Conservation (phyloP, 2,797 vertebrate species). For the Intellagama lesueurii region DNA sequence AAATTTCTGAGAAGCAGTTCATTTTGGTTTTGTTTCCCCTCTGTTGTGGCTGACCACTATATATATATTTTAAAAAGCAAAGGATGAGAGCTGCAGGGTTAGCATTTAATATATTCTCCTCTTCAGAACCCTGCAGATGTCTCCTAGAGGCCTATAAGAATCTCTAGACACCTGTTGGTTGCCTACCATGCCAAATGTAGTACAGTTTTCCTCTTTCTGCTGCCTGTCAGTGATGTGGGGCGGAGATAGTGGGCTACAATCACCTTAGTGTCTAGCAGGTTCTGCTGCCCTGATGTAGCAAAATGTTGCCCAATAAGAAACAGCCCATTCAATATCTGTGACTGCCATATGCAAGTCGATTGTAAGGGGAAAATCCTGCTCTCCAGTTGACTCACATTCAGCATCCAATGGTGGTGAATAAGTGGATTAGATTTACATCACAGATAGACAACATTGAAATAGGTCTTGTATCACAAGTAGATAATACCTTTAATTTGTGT, state of each 20-base stretch:
- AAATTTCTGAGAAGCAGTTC: slow-evolving; percentile 53
- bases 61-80: background rate
- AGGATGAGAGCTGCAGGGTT: background rate
- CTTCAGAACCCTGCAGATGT: background rate
- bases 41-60: slow-evolving; percentile 20
- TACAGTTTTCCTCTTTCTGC: background rate
- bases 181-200: background rate
- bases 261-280: background rate
- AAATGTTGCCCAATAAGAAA: background rate
- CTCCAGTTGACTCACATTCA: background rate
- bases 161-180: background rate
- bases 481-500: background rate
- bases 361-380: background rate
- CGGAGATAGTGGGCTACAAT: background rate
- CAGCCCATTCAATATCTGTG: background rate
- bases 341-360: background rate
- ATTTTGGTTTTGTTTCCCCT: slow-evolving; percentile 53
- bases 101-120: background rate
- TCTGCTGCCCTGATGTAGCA: background rate
- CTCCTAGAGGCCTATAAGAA: slow-evolving; percentile 6
- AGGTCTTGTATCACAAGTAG: background rate
- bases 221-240: background rate
- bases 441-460: too few relatives aligned
- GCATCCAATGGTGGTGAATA: too few relatives aligned
- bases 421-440: too few relatives aligned